phyloP scores from a whole-genome alignment of 2,113 vertebrate genomes.

The Atrichornis clamosus region DNA sequence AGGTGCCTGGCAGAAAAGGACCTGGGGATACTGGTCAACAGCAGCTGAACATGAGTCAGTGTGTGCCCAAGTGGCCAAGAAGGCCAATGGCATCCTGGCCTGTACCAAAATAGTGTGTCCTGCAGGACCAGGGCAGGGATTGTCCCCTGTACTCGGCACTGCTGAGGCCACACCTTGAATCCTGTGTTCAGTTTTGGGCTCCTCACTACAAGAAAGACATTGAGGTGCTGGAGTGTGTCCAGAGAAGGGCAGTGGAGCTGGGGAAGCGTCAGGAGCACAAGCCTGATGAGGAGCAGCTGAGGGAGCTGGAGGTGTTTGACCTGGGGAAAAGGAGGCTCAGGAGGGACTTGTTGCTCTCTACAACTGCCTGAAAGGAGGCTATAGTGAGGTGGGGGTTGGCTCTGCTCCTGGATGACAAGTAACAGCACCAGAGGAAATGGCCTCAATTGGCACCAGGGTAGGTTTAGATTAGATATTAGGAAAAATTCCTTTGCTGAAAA shows the following conservation, averaged over 20 bases:
- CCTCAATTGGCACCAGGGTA: not conserved
- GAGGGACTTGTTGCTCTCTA: accelerated
- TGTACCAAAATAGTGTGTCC: not conserved
- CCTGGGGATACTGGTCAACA: accelerated
- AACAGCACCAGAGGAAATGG: not conserved
- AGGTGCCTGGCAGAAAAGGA: not conserved
- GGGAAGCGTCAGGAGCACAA: not conserved
- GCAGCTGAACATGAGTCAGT: accelerated
- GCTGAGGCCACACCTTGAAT: accelerated
- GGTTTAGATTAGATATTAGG: not conserved
- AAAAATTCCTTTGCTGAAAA: not conserved
- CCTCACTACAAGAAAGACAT: not conserved
- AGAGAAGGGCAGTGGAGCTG: accelerated
- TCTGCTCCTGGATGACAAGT: not conserved
- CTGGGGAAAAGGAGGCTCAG: not conserved
- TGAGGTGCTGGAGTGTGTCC: accelerated
- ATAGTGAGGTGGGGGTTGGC: accelerated
- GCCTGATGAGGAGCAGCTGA: accelerated
- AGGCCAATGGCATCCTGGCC: not conserved
- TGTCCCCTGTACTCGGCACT: not conserved
- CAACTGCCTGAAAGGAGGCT: not conserved
- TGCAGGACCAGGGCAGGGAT: not conserved
- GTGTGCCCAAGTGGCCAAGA: not conserved
- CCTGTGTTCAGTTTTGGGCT: not conserved
- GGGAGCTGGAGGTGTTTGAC: not conserved